Percentiles rank a stretch among this genome's conserved stretches.
Conservation (phyloP, 1,140 invertebrate genomes). For the Heterodera schachtii region DNA sequence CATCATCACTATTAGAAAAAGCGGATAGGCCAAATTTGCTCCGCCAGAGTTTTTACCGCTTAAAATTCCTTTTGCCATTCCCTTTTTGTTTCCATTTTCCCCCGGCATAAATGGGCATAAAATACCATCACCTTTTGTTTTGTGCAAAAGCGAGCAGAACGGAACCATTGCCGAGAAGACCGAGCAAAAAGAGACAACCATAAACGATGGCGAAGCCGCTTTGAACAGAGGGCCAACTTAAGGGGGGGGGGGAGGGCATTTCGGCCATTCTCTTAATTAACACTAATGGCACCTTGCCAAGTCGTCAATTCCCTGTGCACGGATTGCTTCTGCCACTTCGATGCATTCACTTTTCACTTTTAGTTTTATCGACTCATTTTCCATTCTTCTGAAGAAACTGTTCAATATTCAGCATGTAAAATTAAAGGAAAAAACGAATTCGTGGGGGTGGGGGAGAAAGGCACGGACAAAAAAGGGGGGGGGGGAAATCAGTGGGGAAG, state of each 20-base stretch:
- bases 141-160: conserved; percentile 57
- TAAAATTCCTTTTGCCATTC: no score
- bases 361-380: neutral
- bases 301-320: conserved; percentile 60
- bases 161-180: conserved; percentile 59
- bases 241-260: conserved; percentile 7
- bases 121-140: conserved; percentile 46
- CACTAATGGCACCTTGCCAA: conserved; percentile 48
- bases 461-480: no score
- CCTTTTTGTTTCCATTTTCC: no score
- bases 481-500: no score
- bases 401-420: neutral
- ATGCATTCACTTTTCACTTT: conserved; percentile 27
- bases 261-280: neutral
- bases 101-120: neutral
- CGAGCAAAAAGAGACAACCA: conserved; percentile 54
- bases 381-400: neutral
- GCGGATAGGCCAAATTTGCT: no score
- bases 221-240: conserved; percentile 50
- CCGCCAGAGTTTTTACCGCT: no score
- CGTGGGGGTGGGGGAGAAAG: no score
- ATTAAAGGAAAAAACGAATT: neutral
- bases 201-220: conserved; percentile 55
- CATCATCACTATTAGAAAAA: no score
- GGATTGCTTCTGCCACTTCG: conserved; percentile 54